Conservation (phyloP, 2,113 vertebrate species). For the Cephalopterus ornatus region DNA sequence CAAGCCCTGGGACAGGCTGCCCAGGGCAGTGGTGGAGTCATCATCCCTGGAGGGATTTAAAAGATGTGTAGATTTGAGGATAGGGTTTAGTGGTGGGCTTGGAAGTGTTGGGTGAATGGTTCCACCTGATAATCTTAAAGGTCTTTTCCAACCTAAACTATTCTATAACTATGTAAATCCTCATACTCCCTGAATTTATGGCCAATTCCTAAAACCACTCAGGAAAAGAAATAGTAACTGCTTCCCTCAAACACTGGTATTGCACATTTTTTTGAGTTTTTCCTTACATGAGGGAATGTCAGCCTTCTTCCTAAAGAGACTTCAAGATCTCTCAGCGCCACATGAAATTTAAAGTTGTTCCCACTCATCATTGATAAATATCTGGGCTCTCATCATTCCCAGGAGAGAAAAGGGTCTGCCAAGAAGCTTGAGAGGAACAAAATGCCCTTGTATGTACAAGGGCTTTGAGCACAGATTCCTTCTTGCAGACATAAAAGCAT, state of each 20-base stretch:
- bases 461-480: background rate
- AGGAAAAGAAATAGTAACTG: background rate
- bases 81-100: background rate
- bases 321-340: background rate
- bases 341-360: background rate
- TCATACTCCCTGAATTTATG: background rate
- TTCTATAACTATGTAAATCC: background rate
- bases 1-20: background rate
- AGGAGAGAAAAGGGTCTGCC: background rate
- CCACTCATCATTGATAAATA: background rate
- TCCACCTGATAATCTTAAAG: background rate
- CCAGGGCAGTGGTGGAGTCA: background rate
- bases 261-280: background rate
- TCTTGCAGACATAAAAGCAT: background rate
- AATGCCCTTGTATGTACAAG: fast-evolving
- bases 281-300: background rate
- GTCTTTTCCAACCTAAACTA: background rate
- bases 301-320: background rate
- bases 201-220: background rate
- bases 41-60: background rate
- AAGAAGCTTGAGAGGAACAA: background rate
- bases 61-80: background rate
- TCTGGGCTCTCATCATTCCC: background rate
- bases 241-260: background rate
- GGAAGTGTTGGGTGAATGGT: background rate